These are phyloP conservation scores for Clanis bilineata DNA, from an alignment of 2,888 invertebrate genomes.

Conservation along the genomic window DNA sequence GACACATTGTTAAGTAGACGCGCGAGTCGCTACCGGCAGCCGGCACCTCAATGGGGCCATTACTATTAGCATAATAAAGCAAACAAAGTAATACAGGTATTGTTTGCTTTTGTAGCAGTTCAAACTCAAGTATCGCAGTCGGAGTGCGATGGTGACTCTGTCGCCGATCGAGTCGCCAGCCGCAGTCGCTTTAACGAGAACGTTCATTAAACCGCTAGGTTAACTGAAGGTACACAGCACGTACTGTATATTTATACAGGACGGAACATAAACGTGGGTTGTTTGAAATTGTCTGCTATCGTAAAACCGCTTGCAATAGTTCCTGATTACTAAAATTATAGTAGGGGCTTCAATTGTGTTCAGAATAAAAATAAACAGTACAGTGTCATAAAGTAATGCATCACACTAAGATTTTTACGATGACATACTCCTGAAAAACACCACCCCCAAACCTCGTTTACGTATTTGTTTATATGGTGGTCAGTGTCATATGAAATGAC, in stretches of 20 bases:
- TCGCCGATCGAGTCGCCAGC: slow-evolving; percentile 24
- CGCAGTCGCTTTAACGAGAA: slow-evolving; percentile 25
- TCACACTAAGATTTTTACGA: no score
- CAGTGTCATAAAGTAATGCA: no score
- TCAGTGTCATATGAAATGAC: background rate
- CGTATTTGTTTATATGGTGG: background rate
- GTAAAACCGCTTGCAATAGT: no score
- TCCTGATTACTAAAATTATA: no score
- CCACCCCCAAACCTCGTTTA: no score
- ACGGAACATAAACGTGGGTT: background rate
- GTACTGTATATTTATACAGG: background rate
- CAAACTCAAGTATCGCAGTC: slow-evolving; percentile 46
- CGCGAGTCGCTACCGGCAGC: slow-evolving; percentile 35
- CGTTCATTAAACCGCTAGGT: slow-evolving; percentile 42
- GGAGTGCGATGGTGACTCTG: slow-evolving; percentile 45
- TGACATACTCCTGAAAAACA: no score
- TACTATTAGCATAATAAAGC: slow-evolving; percentile 55
- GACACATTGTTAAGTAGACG: slow-evolving; percentile 32
- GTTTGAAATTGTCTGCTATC: no score
- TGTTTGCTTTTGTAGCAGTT: slow-evolving; percentile 61
- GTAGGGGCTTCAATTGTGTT: no score
- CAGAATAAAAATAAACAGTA: no score
- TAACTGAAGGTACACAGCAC: slow-evolving; percentile 21
- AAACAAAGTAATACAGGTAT: slow-evolving; percentile 54
- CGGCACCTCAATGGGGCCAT: slow-evolving; percentile 63